Evolutionary conservation across 2,888 invertebrate species (phyloP).

Genomic region (Drosophila flavopinicola): DNA sequence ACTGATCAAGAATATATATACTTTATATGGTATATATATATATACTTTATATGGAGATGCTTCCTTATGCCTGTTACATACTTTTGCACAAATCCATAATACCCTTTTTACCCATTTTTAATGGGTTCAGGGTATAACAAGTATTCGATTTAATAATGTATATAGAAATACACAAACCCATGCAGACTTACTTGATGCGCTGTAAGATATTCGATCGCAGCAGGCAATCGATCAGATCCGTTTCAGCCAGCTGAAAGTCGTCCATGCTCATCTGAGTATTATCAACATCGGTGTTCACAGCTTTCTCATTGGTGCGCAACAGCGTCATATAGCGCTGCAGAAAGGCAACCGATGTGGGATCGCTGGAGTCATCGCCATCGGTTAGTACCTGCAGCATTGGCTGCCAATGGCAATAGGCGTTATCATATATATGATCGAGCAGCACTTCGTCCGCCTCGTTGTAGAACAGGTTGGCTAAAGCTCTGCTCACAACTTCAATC

Average conservation of each 20-base stretch:
- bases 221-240: constrained; percentile 91
- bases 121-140: too few relatives aligned
- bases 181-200: constrained; percentile 86
- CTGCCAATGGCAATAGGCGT: constrained; percentile 87
- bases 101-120: too few relatives aligned
- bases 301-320: constrained; percentile 63
- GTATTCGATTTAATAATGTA: too few relatives aligned
- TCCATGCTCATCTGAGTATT: constrained; percentile 87
- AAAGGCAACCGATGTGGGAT: constrained; percentile 85
- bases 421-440: constrained; percentile 88
- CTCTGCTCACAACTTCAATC: constrained; percentile 90
- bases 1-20: too few relatives aligned
- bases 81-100: too few relatives aligned
- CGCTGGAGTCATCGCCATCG: constrained; percentile 57
- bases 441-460: constrained; percentile 91
- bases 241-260: constrained; percentile 94
- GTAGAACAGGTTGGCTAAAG: constrained; percentile 90
- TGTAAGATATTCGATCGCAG: constrained; percentile 91
- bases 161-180: too few relatives aligned
- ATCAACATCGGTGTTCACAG: constrained; percentile 78
- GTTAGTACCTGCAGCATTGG: constrained; percentile 85
- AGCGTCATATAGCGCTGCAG: constrained; percentile 86
- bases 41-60: too few relatives aligned
- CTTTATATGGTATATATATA: too few relatives aligned
- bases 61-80: too few relatives aligned